Conservation (phyloP, 2,888 invertebrate genomes). For the Ashinkailepas kermadecensis region DNA sequence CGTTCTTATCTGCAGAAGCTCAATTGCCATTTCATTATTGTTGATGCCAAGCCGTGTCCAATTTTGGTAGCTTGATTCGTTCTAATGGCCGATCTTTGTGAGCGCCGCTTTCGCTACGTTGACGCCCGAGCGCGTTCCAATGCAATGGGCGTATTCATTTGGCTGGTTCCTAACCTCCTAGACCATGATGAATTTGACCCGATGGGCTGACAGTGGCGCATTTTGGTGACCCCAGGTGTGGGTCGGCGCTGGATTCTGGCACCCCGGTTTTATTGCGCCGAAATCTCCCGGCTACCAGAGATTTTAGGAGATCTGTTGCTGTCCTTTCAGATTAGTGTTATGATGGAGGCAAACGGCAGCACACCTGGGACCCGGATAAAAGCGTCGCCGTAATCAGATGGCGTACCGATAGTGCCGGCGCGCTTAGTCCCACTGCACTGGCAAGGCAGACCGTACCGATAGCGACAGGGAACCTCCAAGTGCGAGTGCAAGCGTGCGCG, state of each 20-base stretch:
- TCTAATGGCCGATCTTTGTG: too few relatives aligned
- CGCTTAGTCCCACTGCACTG: too few relatives aligned
- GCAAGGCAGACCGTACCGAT: too few relatives aligned
- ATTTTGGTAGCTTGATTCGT: not conserved
- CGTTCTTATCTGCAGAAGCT: not conserved
- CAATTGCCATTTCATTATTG: not conserved
- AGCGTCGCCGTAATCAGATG: not conserved
- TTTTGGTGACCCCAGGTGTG: not conserved
- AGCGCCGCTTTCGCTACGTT: too few relatives aligned
- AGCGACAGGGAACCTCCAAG: too few relatives aligned
- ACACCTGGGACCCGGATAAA: conserved; percentile 14
- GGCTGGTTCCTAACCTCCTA: too few relatives aligned
- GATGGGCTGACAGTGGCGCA: too few relatives aligned
- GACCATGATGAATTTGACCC: too few relatives aligned
- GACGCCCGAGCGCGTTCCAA: too few relatives aligned
- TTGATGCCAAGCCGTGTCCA: not conserved
- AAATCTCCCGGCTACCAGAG: not conserved
- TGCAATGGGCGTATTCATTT: too few relatives aligned
- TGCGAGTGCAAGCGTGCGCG: too few relatives aligned
- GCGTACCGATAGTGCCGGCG: not conserved
- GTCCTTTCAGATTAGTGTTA: not conserved
- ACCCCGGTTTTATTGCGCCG: not conserved
- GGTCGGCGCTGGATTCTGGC: not conserved
- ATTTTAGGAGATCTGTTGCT: conserved; percentile 21
- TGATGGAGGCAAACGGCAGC: not conserved